A percentile compares a stretch with the other conserved stretches of the same genome.
Evolutionary conservation across 2,113 vertebrate genomes (phyloP).

Genomic region (Vidua macroura): DNA sequence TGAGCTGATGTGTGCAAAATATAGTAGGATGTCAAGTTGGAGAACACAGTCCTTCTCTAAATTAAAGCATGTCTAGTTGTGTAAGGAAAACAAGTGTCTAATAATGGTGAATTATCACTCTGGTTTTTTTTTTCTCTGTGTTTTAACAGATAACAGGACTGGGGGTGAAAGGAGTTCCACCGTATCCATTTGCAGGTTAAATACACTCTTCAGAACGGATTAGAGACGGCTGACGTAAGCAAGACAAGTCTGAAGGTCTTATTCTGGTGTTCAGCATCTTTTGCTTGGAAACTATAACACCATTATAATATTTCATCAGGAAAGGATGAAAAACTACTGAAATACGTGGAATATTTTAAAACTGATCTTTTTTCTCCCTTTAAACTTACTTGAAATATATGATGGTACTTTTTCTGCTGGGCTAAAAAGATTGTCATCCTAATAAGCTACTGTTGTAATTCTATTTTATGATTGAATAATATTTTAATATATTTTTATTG

Average conservation of each 20-base stretch:
- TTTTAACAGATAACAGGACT: slow-evolving; percentile 83
- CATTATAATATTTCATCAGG: not conserved
- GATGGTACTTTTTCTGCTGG: not conserved
- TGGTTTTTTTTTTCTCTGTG: not conserved
- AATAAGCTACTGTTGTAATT: not conserved
- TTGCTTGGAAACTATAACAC: not conserved
- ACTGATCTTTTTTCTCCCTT: not conserved
- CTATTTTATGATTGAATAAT: not conserved
- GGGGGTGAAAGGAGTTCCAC: slow-evolving; percentile 83
- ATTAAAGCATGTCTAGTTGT: not conserved
- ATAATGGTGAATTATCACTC: not conserved
- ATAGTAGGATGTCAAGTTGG: not conserved
- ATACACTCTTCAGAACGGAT: not conserved
- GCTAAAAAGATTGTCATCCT: not conserved
- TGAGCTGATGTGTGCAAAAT: not conserved
- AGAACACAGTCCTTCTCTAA: not conserved
- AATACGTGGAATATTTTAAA: not conserved
- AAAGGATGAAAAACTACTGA: not conserved
- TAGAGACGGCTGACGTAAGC: not conserved
- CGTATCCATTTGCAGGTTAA: slow-evolving; percentile 78
- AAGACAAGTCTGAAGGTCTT: not conserved
- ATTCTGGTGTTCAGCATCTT: not conserved
- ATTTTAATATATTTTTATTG: not conserved
- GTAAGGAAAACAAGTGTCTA: not conserved
- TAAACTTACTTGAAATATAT: not conserved